Base-by-base conservation (phyloP, 2,113 vertebrate species). In the Oncorhynchus masou region DNA sequence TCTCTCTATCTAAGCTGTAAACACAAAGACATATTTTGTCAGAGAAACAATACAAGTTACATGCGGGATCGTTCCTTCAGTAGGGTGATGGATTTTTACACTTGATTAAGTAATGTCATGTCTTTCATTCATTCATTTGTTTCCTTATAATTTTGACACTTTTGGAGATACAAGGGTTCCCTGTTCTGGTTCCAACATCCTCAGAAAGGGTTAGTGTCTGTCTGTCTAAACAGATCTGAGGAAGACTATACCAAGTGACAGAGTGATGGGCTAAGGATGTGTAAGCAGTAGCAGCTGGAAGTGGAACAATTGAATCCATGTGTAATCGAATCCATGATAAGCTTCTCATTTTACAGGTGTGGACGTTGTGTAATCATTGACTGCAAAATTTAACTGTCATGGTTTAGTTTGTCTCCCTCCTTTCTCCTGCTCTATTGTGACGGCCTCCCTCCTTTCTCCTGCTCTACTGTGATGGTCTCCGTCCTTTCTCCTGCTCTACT, bases 21-120 rank as follows among this genome's bases (percentile, higher is more conserved):
- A 70, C 45, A 70, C n/a, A 49, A 24, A 24, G 13, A 57, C 67
- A 71, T 57, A 71, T 57, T 62, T 62, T 24, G 11, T 66, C 64
- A 66, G 25, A 11, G 64, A 66, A 13, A 66, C 64, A 27, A 66
- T 29, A 29, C 62, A 24, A 31, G 15, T 67, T 64, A 64, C 9
- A 45, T 45, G 12, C 39, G 39, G 39, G 39, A 45, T 45, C 39
- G 39, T 9, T 45, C 9, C 39, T 45, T 45, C 39, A 45, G 39
- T 45, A 1, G 39, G 9, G 39, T 11, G 39, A 45, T 45, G 39
- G 9, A 45, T 45, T 45, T 45, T 45, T 45, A 11, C 39, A 45
- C 39, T 45, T 45, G 2, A 45, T 45, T 45, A 12, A 45, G 11
- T 45, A 9, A 45, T 45, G 9, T 45, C 9, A 45, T 45, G 39